phyloP scores from a whole-genome alignment of 1,140 invertebrate species.

The Pachypeltis micranthus region DNA sequence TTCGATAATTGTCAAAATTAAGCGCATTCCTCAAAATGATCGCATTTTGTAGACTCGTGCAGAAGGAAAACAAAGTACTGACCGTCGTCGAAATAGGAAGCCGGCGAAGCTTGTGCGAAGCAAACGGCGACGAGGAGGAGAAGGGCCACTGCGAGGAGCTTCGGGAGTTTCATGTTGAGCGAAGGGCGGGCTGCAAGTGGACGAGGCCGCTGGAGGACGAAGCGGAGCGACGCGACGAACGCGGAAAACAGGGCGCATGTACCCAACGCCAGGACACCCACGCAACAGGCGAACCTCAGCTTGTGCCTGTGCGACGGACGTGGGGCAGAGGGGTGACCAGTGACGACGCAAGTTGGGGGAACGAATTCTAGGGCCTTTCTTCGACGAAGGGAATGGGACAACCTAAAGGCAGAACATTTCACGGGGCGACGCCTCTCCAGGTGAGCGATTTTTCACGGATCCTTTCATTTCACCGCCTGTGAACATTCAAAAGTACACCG shows the following conservation, averaged over 20 bases:
- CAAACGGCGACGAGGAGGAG: slow-evolving; percentile 5
- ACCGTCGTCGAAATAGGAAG: slow-evolving; percentile 24
- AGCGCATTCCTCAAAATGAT: no score
- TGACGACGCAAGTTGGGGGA: not conserved
- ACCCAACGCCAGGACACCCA: not conserved
- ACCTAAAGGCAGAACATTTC: not conserved
- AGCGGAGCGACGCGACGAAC: not conserved
- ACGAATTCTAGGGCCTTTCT: not conserved
- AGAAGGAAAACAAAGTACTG: slow-evolving; percentile 4
- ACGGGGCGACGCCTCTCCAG: not conserved
- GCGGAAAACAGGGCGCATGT: slow-evolving; percentile 4
- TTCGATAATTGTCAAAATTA: no score
- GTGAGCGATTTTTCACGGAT: not conserved
- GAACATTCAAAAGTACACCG: no score
- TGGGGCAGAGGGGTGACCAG: not conserved
- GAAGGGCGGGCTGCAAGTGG: not conserved
- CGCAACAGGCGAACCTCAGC: slow-evolving; percentile 4
- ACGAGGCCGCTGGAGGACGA: not conserved
- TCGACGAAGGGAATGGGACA: no score
- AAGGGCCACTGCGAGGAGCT: slow-evolving; percentile 2
- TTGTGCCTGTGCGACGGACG: not conserved
- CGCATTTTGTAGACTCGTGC: not conserved
- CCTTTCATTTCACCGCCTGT: no score
- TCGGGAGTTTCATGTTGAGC: slow-evolving; percentile 9
- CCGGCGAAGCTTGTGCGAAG: slow-evolving; percentile 15